Conservation (phyloP, 2,888 invertebrate species). For the Noctua fimbriata region DNA sequence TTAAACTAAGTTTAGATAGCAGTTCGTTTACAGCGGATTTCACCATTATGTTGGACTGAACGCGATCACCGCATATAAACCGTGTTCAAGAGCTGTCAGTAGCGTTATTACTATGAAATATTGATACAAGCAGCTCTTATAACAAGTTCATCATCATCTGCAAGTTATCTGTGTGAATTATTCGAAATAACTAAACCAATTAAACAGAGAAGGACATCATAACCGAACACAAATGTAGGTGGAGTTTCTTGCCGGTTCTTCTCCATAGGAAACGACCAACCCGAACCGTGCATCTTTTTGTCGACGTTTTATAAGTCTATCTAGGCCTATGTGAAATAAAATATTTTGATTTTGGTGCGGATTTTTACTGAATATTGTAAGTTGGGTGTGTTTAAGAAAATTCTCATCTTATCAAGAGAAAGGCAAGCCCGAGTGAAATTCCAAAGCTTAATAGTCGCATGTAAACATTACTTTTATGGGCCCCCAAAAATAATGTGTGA, state of each 20-base stretch:
- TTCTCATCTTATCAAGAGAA: slow-evolving; percentile 32
- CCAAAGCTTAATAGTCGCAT: slow-evolving; percentile 19
- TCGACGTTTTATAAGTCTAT: too few species aligned
- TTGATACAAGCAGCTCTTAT: not conserved
- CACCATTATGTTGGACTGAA: not conserved
- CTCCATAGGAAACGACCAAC: too few species aligned
- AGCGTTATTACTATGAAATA: not conserved
- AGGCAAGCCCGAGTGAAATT: slow-evolving; percentile 39
- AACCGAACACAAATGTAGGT: not conserved
- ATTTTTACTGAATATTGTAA: not conserved
- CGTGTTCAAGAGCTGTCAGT: not conserved
- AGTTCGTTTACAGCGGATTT: not conserved
- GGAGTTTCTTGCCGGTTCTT: too few species aligned
- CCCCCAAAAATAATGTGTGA: slow-evolving; percentile 54
- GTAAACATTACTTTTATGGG: slow-evolving; percentile 55
- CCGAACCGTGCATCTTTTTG: too few species aligned
- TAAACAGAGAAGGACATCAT: not conserved
- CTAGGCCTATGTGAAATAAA: too few species aligned
- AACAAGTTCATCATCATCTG: not conserved
- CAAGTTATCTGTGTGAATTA: not conserved
- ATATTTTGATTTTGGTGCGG: too few species aligned
- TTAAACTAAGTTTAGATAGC: not conserved
- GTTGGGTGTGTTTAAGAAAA: not conserved
- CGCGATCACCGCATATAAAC: not conserved
- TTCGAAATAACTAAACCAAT: not conserved